These are phyloP conservation scores for Trogon melanurus DNA, from an alignment of 2,113 vertebrate genomes.

Conservation along the genomic window DNA sequence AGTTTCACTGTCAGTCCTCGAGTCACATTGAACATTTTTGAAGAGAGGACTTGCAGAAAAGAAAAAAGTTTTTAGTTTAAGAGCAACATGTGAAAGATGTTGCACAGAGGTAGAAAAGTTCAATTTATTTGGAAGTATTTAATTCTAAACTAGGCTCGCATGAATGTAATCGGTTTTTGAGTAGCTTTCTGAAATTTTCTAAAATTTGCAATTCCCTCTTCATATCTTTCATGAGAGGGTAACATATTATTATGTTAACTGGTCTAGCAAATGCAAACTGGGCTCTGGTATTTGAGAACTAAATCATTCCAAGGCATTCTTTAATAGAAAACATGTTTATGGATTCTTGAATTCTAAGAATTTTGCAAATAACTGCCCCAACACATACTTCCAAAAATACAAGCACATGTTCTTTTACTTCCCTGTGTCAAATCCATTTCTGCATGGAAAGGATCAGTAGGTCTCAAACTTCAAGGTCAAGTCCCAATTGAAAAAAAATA, in stretches of 20 bases:
- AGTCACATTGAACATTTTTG: not conserved
- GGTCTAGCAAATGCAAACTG: not conserved
- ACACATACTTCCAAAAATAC: constrained; percentile 2
- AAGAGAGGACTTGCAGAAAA: not conserved
- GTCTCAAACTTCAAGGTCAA: not conserved
- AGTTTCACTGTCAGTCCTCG: not conserved
- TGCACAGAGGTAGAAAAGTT: not conserved
- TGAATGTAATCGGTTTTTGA: not conserved
- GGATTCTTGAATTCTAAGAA: constrained; percentile 14
- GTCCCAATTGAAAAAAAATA: not conserved
- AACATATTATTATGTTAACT: not conserved
- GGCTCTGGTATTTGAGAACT: not conserved
- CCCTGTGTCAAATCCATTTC: not conserved
- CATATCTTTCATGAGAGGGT: not conserved
- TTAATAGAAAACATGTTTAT: constrained; percentile 27
- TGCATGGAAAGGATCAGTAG: not conserved
- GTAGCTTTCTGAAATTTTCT: not conserved
- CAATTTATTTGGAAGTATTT: not conserved
- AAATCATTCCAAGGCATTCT: constrained; percentile 6
- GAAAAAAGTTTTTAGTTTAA: not conserved
- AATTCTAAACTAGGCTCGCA: not conserved
- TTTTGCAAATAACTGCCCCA: constrained; percentile 29
- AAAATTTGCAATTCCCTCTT: not conserved
- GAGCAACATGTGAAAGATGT: not conserved
- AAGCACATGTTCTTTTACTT: not conserved